A percentile compares a stretch with the other conserved stretches of the same genome.
Evolutionary conservation across 2,113 vertebrate genomes (phyloP).

Genomic region (Colaptes auratus): DNA sequence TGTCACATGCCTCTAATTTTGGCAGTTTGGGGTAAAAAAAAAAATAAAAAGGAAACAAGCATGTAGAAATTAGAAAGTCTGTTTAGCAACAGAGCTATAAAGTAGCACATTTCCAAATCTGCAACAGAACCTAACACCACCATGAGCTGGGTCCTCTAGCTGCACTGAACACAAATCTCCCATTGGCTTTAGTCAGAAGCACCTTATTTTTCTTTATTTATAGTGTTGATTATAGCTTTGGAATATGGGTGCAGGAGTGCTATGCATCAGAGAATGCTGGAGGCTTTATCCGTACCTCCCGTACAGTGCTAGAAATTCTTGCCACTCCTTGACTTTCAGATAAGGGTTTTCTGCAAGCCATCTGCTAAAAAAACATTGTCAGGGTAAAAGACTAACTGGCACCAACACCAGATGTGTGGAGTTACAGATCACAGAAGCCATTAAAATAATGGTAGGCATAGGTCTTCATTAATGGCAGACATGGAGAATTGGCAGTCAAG

Average conservation of each 20-base stretch:
- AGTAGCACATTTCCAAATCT: not conserved
- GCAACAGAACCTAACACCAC: not conserved
- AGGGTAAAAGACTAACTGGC: not conserved
- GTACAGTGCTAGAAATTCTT: not conserved
- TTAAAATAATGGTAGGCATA: not conserved
- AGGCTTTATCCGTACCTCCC: not conserved
- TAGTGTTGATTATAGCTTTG: not conserved
- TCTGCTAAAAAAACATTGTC: not conserved
- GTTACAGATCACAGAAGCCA: not conserved
- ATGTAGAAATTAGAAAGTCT: not conserved
- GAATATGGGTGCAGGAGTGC: not conserved
- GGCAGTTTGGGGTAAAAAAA: slow-evolving; percentile 5
- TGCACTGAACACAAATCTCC: not conserved
- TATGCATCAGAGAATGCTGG: not conserved
- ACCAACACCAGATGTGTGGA: not conserved
- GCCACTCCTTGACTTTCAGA: not conserved
- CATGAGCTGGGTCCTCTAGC: not conserved
- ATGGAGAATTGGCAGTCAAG: not conserved
- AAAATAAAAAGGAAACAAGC: not conserved
- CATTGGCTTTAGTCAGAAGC: not conserved
- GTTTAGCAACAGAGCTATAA: not conserved
- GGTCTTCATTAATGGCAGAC: not conserved
- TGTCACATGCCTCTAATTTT: slow-evolving; percentile 21
- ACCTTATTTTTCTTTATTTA: not conserved
- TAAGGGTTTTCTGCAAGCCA: not conserved